Conservation (phyloP, 2,797 vertebrate species). For the Natrix natrix region DNA sequence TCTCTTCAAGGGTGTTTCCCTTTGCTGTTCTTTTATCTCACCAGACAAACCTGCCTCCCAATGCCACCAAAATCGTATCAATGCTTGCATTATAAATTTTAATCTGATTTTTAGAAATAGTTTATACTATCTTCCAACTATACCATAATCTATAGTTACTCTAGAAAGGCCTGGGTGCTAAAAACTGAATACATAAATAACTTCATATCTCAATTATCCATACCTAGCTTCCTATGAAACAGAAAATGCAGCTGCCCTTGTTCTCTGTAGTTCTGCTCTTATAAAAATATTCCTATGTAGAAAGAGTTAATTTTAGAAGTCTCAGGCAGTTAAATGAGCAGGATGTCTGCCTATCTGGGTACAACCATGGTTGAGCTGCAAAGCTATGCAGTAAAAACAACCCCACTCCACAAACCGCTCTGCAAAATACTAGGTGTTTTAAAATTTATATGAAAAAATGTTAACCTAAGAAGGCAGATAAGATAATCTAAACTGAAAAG, state of each 20-base stretch:
- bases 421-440: conserved; percentile 8
- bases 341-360: conserved; percentile 24
- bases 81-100: conserved; percentile 1
- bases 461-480: conserved; percentile 36
- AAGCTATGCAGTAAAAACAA: conserved; percentile 16
- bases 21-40: neutral
- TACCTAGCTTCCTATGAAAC: neutral
- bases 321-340: conserved; percentile 45
- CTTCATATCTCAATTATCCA: conserved; percentile 10
- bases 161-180: neutral
- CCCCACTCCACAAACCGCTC: neutral
- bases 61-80: neutral
- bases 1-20: neutral
- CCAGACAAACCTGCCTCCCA: neutral
- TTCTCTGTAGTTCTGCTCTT: conserved; percentile 42
- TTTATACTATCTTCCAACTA: neutral
- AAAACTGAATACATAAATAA: neutral
- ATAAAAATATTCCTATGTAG: conserved; percentile 38
- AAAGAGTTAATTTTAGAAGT: conserved; percentile 37
- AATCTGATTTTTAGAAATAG: neutral
- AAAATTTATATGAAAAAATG: neutral
- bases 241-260: neutral
- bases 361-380: conserved; percentile 31
- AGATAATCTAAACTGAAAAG: conserved; percentile 44
- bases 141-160: neutral